Conservation (phyloP, 2,888 invertebrate species). For the Apodemia zela region DNA sequence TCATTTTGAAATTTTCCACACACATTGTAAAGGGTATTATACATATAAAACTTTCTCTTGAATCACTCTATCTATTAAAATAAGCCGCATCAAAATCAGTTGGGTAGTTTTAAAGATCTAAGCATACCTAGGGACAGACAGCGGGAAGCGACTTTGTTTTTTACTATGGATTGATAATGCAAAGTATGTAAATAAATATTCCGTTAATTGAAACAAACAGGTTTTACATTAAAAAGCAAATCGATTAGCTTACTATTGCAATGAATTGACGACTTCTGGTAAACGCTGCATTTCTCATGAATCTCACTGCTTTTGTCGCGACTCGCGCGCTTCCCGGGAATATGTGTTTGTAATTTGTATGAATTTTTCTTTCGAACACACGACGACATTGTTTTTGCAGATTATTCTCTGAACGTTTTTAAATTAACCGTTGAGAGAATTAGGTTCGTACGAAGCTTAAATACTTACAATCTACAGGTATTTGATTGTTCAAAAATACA, state of each 20-base stretch:
- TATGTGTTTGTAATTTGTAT: slow-evolving; percentile 24
- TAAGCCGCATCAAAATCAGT: too few relatives aligned
- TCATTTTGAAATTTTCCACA: too few relatives aligned
- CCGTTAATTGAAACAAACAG: slow-evolving; percentile 3
- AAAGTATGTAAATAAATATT: background rate
- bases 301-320: slow-evolving; percentile 34
- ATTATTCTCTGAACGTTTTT: slow-evolving; percentile 31
- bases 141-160: too few relatives aligned
- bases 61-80: too few relatives aligned
- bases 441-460: background rate
- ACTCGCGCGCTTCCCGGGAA: slow-evolving; percentile 38
- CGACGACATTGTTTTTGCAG: slow-evolving; percentile 37
- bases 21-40: too few relatives aligned
- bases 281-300: slow-evolving; percentile 35
- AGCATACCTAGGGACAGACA: too few relatives aligned
- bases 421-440: background rate
- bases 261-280: slow-evolving; percentile 44
- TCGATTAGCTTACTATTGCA: slow-evolving; percentile 49
- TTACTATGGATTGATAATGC: background rate
- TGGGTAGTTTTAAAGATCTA: too few relatives aligned
- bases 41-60: too few relatives aligned
- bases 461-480: too few relatives aligned
- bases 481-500: too few relatives aligned
- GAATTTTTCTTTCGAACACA: slow-evolving; percentile 33
- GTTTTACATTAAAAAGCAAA: slow-evolving; percentile 22